Conservation (phyloP, 2,797 vertebrate genomes). For the Arrhamphus sclerolepis region DNA sequence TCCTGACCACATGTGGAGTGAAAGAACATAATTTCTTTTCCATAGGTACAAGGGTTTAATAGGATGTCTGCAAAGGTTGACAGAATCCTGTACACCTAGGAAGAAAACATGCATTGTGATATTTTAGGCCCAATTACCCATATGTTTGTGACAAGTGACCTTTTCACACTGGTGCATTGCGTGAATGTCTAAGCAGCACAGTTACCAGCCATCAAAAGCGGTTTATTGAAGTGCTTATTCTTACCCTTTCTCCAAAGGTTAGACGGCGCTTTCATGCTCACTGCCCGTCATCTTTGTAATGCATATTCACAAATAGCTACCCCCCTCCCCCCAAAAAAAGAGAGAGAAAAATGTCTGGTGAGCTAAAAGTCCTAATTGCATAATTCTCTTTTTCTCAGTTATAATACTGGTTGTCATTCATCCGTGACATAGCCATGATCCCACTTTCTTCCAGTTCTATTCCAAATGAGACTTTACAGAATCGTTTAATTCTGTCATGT, state of each 20-base stretch:
- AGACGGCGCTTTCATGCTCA: constrained; percentile 55
- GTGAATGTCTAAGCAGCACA: constrained; percentile 67
- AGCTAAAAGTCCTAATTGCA: constrained; percentile 40
- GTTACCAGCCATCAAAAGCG: constrained; percentile 73
- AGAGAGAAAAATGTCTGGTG: constrained; percentile 50
- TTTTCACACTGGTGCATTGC: constrained; percentile 64
- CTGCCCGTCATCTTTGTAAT: constrained; percentile 56
- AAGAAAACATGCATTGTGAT: constrained; percentile 66
- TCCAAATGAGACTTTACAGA: constrained; percentile 56
- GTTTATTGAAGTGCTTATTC: constrained; percentile 80
- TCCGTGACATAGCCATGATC: constrained; percentile 49
- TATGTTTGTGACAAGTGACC: constrained; percentile 77
- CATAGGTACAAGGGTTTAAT: constrained; percentile 46
- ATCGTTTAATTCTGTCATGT: constrained; percentile 52
- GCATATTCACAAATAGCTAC: constrained; percentile 45
- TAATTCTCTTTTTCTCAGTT: constrained; percentile 40
- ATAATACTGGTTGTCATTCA: constrained; percentile 47
- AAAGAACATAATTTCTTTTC: constrained; percentile 48
- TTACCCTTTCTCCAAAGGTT: constrained; percentile 77
- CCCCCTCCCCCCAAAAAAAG: constrained; percentile 19
- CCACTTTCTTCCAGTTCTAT: constrained; percentile 44
- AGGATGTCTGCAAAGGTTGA: constrained; percentile 55
- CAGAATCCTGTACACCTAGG: constrained; percentile 37
- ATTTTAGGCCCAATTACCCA: constrained; percentile 79
- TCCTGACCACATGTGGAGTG: constrained; percentile 22